A percentile compares a stretch with the other conserved stretches of the same genome.
Conservation (phyloP, 2,888 invertebrate genomes). For the Aleiodes alternator region DNA sequence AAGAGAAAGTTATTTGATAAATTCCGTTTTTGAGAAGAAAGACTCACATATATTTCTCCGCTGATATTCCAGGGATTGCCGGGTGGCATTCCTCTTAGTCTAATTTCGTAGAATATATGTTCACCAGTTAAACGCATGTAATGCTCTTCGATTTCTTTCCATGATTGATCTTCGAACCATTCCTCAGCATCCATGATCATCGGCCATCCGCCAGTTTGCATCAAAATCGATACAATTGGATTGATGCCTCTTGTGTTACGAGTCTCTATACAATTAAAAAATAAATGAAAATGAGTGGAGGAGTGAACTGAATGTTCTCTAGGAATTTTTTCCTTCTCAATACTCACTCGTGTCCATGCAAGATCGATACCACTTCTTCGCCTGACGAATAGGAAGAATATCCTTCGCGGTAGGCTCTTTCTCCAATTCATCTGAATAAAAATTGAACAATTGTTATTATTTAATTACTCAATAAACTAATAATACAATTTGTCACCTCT, state of each 20-base stretch:
- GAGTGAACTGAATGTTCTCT: constrained; percentile 41
- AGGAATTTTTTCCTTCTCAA: not conserved
- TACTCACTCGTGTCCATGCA: constrained; percentile 53
- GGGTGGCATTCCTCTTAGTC: too few relatives aligned
- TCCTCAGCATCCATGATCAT: constrained; percentile 60
- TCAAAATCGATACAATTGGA: constrained; percentile 50
- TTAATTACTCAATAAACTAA: too few relatives aligned
- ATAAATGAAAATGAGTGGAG: not conserved
- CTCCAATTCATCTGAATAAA: constrained; percentile 52
- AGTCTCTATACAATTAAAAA: not conserved
- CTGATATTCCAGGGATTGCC: too few relatives aligned
- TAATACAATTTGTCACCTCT: constrained; percentile 18
- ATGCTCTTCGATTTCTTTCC: constrained; percentile 61
- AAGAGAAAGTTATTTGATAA: too few relatives aligned
- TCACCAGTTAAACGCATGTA: constrained; percentile 55
- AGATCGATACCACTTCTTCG: constrained; percentile 58
- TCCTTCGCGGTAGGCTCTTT: constrained; percentile 47
- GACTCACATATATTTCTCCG: too few relatives aligned
- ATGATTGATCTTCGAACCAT: constrained; percentile 59
- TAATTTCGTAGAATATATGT: constrained; percentile 42
- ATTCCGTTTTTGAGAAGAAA: too few relatives aligned
- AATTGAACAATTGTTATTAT: not conserved
- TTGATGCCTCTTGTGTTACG: constrained; percentile 53
- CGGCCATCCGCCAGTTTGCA: too few relatives aligned
- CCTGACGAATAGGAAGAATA: constrained; percentile 55